Evolutionary conservation across 2,888 invertebrate species (phyloP), one percentile per base, ranked within the genome.

Genomic region (Orthosia cruda): DNA sequence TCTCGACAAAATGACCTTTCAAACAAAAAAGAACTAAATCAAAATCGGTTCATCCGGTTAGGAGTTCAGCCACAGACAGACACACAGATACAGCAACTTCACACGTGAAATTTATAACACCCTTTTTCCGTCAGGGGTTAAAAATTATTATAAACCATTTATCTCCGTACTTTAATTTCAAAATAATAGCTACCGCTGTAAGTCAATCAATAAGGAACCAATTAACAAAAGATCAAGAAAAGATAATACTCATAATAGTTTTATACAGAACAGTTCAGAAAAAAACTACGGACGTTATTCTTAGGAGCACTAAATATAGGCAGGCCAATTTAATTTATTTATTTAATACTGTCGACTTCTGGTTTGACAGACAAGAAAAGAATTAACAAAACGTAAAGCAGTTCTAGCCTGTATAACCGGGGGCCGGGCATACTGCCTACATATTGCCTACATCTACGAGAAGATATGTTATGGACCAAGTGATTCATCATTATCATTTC

Each of bases 161-260:
- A 59, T 2, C 15, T 47, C 13, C 7, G 0, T 20, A 49, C 11
- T 55, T 54, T 23, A 52, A 54, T 18, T 40, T 18, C 58, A 26
- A 59, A 64, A 26, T 71, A 55, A 40, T 23, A n/a, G 3, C 23
- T 49, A 45, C 40, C 49, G 18, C 26, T 64, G 9, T 80, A 61
- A 62, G 62, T 57, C 40, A 75, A 61, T 75, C 55, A 66, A 40
- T 52, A 66, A 62, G 75, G 75, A 78, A 78, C 75, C 67, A 63
- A 66, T 81, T 63, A 20, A 52, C 20, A 54, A 62, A 26, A 62
- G 26, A 50, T 65, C 55, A 80, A 49, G 52, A 49, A 20, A 59
- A 55, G 13, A 26, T 49, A 67, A 40, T 32, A n/a, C 20, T 16
- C 47, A 40, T 40, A 40, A 40, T 40, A 40, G 40, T 59, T 55